Conservation (phyloP, 2,888 invertebrate species). For the Ochropleura leucogaster region DNA sequence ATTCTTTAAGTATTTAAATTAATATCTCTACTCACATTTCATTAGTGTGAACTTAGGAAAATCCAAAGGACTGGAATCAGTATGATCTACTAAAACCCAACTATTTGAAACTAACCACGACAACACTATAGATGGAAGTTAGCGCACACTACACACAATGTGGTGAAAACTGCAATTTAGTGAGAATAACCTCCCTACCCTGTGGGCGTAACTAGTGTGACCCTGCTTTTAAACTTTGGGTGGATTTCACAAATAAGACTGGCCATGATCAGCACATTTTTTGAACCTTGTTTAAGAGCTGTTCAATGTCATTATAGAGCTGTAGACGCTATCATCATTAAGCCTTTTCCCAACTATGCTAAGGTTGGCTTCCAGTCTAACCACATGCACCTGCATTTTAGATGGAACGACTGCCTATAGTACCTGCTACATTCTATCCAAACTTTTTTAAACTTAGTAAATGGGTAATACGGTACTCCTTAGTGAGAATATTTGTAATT, state of each 20-base stretch:
- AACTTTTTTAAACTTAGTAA: too few relatives aligned
- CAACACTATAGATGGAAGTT: background rate
- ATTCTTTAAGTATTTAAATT: background rate
- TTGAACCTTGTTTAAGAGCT: background rate
- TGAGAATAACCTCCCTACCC: background rate
- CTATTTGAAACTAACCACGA: slow-evolving; percentile 1
- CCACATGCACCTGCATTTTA: background rate
- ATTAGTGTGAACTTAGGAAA: background rate
- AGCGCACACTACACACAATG: background rate
- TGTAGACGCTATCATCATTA: background rate
- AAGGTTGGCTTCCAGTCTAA: background rate
- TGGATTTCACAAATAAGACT: background rate
- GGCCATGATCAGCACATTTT: background rate
- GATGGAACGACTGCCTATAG: too few relatives aligned
- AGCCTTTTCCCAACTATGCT: background rate
- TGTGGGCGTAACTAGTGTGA: background rate
- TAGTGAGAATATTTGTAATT: too few relatives aligned
- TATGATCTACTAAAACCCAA: background rate
- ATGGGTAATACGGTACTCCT: too few relatives aligned
- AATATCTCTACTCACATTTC: slow-evolving; percentile 3
- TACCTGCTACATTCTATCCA: too few relatives aligned
- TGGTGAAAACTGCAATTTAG: background rate
- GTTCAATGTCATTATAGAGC: background rate
- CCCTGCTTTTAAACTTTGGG: background rate
- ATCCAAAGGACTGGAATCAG: slow-evolving; percentile 8